Evolutionary conservation across 1,140 invertebrate species (phyloP).

Genomic region (Drosophila sucinea): DNA sequence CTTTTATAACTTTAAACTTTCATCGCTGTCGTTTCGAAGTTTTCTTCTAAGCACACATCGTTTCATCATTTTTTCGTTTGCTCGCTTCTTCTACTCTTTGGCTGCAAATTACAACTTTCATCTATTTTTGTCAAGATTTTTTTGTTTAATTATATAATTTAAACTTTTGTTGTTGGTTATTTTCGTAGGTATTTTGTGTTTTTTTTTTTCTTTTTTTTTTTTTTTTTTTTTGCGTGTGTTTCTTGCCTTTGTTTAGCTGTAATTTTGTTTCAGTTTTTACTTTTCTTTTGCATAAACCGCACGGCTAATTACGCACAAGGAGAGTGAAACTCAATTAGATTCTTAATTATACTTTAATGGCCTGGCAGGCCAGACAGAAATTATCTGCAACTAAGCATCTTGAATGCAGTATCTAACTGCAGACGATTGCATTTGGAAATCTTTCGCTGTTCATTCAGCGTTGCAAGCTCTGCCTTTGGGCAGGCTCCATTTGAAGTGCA

Average conservation of each 20-base stretch:
- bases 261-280: slow-evolving; percentile 67
- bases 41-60: slow-evolving; percentile 62
- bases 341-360: slow-evolving; percentile 80
- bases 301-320: slow-evolving; percentile 68
- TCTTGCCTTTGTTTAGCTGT: slow-evolving; percentile 57
- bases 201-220: slow-evolving; percentile 14
- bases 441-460: slow-evolving; percentile 53
- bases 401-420: slow-evolving; percentile 13
- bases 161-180: slow-evolving; percentile 57
- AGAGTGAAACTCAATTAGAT: slow-evolving; percentile 73
- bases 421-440: slow-evolving; percentile 48
- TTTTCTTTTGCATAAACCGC: slow-evolving; percentile 73
- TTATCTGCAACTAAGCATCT: slow-evolving; percentile 29
- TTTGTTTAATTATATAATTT: slow-evolving; percentile 81
- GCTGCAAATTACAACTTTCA: slow-evolving; percentile 78
- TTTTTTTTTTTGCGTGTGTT: slow-evolving; percentile 21
- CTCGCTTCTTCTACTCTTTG: slow-evolving; percentile 19
- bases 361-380: slow-evolving; percentile 17
- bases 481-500: slow-evolving; percentile 49
- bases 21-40: slow-evolving; percentile 49
- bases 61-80: slow-evolving; percentile 31
- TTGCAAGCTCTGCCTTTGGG: slow-evolving; percentile 60
- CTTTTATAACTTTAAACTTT: slow-evolving; percentile 80
- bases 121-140: slow-evolving; percentile 82
- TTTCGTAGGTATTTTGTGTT: not conserved